Evolutionary conservation across 1,140 invertebrate genomes (phyloP).

Genomic region (Nylanderia fulva): DNA sequence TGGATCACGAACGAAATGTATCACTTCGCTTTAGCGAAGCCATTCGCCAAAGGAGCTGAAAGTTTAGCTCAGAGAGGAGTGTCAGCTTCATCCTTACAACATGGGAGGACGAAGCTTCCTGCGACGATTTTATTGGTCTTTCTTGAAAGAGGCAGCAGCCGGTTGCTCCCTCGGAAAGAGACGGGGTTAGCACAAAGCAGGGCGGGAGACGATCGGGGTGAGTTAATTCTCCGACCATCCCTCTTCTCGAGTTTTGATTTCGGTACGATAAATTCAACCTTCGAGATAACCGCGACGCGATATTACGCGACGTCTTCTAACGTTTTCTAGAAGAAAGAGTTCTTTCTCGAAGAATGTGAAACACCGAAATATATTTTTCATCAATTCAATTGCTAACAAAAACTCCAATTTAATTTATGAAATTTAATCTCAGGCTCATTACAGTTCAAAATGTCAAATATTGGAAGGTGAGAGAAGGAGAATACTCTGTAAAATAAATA

Average conservation of each 20-base stretch:
- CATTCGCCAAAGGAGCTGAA: background rate
- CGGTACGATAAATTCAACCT: slow-evolving; percentile 12
- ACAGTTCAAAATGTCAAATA: background rate
- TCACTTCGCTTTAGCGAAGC: background rate
- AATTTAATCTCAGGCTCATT: background rate
- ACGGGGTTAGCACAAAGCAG: slow-evolving; percentile 26
- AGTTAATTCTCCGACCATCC: slow-evolving; percentile 41
- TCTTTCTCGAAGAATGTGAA: background rate
- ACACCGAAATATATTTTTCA: background rate
- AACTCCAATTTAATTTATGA: background rate
- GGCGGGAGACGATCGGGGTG: background rate
- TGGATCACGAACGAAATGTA: slow-evolving; percentile 22
- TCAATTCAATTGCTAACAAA: background rate
- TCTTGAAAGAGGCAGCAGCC: slow-evolving; percentile 74
- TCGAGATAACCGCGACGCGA: background rate
- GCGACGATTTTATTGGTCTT: slow-evolving; percentile 77
- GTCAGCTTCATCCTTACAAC: slow-evolving; percentile 28
- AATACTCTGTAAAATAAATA: background rate
- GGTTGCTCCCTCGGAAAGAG: slow-evolving; percentile 72
- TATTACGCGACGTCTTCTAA: background rate
- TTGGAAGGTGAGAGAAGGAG: background rate
- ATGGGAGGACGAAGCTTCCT: slow-evolving; percentile 60
- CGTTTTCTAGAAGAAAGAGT: background rate
- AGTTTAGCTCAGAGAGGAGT: slow-evolving; percentile 20
- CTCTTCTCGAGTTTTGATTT: slow-evolving; percentile 34